phyloP scores from a whole-genome alignment of 2,888 invertebrate genomes.

The Drosophila antonietae region DNA sequence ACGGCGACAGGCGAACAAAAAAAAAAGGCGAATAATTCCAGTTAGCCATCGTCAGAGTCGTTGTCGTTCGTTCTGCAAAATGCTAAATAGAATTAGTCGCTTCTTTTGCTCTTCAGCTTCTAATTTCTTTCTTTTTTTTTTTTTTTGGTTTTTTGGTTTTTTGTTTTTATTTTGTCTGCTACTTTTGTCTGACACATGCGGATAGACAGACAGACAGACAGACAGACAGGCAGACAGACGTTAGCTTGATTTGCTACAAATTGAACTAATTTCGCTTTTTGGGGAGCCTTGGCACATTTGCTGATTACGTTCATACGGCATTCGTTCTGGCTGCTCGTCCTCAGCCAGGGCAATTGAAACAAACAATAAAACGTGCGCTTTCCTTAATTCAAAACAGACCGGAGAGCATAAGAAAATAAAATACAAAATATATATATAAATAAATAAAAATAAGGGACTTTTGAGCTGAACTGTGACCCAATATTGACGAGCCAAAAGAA shows the following conservation, averaged over 20 bases:
- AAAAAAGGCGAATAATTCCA: conserved; percentile 29
- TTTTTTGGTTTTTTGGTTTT: neutral
- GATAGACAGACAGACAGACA: conserved; percentile 20
- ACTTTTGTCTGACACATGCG: conserved; percentile 18
- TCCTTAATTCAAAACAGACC: conserved; percentile 71
- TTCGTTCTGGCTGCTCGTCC: conserved; percentile 40
- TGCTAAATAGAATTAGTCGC: conserved; percentile 73
- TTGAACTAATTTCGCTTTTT: conserved; percentile 74
- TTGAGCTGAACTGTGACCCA: conserved; percentile 14
- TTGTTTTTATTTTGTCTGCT: conserved; percentile 22
- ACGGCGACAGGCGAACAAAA: conserved; percentile 4
- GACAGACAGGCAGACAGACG: conserved; percentile 23
- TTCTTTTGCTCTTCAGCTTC: conserved; percentile 17
- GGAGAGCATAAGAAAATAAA: neutral
- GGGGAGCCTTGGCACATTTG: conserved; percentile 72
- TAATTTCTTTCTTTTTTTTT: neutral
- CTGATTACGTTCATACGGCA: conserved; percentile 64
- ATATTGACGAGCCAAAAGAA: neutral
- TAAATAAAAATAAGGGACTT: conserved; percentile 61
- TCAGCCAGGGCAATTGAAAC: conserved; percentile 76
- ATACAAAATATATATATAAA: conserved; percentile 5
- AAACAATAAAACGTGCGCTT: conserved; percentile 80
- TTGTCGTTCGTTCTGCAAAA: conserved; percentile 53
- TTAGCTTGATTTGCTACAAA: conserved; percentile 76
- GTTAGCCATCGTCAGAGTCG: conserved; percentile 40